Base-by-base conservation (phyloP, 1,140 invertebrate species). In the Tribolium castaneum region DNA sequence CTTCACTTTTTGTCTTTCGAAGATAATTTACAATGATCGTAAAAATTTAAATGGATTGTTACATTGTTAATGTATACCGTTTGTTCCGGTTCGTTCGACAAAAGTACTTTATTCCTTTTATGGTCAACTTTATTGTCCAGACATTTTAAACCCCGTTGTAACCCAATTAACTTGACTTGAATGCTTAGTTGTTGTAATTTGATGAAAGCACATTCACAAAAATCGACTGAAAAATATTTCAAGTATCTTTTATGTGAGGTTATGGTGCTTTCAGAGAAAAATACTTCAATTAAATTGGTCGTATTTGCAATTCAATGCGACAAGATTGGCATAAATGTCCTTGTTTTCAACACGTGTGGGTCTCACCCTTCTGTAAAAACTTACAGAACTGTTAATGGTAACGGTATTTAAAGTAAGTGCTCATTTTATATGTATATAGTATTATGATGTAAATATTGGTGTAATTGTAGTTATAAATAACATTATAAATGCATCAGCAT, bases 381-480 rank as follows among this genome's bases (percentile, higher is more conserved):
- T 19, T 4, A 14, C 51, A 52, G 51, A 52, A 52, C 25, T 66
- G 59, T 14, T 34, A 66, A 34, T 45, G n/a, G 19, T 66, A 66
- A 34, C 59, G 30, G 59, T 66, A 66, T 52, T 10, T 34, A 35
- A 34, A 30, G 6, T 35, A 66, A 66, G n/a, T 35, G 30, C 25
- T 66, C 10, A 66, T 66, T 66, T 34, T 1, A 45, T 45, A 45
- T 45, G 39, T 45, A 22, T 45, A 22, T 35, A 66, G 59, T 34
- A 45, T 35, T 35, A 66, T 66, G 19, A 59, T 59, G 52, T 3
- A 56, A 30, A 34, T 62, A 62, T 62, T 35, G n/a, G 56, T 14
- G 30, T 35, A 66, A 66, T 66, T 66, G 59, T 35, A 66, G 59
- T 39, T 30, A 66, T 66, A 66, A 66, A 66, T 30, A 22, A 35